Percentiles rank a stretch among this genome's conserved stretches.
phyloP scores from a whole-genome alignment of 1,140 invertebrate genomes.

The Dufourea novaeangliae region DNA sequence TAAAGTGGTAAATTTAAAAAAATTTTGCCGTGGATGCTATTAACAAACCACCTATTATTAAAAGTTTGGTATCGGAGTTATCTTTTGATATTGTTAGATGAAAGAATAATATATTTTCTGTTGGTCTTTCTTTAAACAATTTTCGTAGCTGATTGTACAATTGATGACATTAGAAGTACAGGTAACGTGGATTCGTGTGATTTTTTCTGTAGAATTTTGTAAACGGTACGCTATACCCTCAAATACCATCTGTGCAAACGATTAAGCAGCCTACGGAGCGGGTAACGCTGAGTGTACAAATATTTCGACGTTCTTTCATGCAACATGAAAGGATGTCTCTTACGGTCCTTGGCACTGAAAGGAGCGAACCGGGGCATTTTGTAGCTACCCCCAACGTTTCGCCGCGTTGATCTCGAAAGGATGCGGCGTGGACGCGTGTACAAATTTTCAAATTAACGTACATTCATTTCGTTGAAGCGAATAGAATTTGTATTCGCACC shows the following conservation, averaged over 20 bases:
- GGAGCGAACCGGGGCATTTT: conserved; percentile 39
- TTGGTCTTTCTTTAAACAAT: background rate
- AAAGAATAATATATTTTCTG: no score
- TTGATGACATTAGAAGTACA: background rate
- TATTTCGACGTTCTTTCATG: conserved; percentile 69
- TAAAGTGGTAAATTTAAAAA: no score
- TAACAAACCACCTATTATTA: no score
- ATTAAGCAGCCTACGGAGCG: conserved; percentile 51
- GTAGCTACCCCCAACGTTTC: conserved; percentile 10
- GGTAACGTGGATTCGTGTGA: background rate
- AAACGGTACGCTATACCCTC: conserved; percentile 18
- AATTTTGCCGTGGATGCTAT: no score
- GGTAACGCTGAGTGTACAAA: conserved; percentile 63
- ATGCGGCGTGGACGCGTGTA: background rate
- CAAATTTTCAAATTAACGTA: background rate
- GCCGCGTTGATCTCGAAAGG: conserved; percentile 15
- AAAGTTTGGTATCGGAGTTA: no score
- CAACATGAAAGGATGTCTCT: conserved; percentile 64
- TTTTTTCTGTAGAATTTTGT: conserved; percentile 4
- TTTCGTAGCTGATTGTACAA: background rate
- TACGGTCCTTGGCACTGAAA: conserved; percentile 68
- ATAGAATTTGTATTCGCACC: no score
- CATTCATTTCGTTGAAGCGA: background rate
- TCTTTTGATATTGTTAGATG: no score
- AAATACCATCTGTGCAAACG: conserved; percentile 69